Base-by-base conservation (phyloP, 2,113 vertebrate genomes). In the Thinocorus orbignyianus region DNA sequence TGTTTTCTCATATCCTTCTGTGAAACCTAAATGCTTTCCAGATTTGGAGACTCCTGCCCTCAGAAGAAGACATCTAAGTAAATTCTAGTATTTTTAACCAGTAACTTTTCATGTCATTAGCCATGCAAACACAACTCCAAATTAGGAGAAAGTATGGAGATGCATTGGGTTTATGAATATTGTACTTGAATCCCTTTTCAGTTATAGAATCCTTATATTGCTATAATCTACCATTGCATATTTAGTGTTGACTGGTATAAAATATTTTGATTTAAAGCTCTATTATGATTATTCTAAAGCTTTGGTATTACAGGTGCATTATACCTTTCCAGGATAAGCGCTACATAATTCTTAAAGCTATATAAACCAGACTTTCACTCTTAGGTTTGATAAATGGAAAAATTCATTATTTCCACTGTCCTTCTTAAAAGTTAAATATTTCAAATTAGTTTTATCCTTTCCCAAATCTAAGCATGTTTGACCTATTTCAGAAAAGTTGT, bases 11-110 rank as follows among this genome's bases (percentile, higher is more conserved):
- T 73, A 51, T 60, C 61, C n/a, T 94, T 84, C 39, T 73, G 48
- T 91, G 42, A 44, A 94, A 57, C 30, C 8, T 26, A 90, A 95
- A 89, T 46, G 41, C 39, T 91, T 96, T 88, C 58, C 65, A 93
- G 51, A 52, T 61, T 62, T 5, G 10, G 46, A 61, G n/a, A 57
- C 31, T 83, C 41, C 42, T 88, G 46, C n/a, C 20, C 23, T 73
- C 12, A 28, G 64, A 90, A 46, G n/a, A 77, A 68, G 71, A 86
- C 46, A 52, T 13, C 14, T 25, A 49, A 73, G 11, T 39, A 24
- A 81, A 79, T 51, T 69, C 39, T 17, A 58, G 35, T 18, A 13
- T 83, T 94, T 92, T 74, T 55, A 81, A 22, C 17, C 9, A 61
- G 33, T 35, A 48, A 15, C 18, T 42, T 37, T 79, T 58, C 39